These are phyloP conservation scores for Excalfactoria chinensis DNA, from an alignment of 2,113 vertebrate species.

Conservation along the genomic window DNA sequence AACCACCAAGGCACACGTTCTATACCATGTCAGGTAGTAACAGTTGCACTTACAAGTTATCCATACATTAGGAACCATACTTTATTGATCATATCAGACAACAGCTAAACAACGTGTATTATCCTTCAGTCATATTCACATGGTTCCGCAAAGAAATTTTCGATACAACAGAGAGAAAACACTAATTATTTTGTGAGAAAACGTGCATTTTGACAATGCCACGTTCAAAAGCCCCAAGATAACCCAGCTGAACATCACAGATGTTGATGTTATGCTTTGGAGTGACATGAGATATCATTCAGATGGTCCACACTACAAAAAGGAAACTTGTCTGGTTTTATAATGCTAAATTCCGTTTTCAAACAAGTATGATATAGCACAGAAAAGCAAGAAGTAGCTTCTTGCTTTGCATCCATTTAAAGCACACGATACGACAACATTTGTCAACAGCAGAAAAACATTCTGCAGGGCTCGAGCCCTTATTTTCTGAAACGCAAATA, in stretches of 20 bases:
- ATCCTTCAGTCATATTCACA: not conserved
- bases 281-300: not conserved
- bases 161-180: not conserved
- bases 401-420: not conserved
- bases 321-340: not conserved
- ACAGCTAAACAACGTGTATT: rapidly evolving
- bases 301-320: not conserved
- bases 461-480: rapidly evolving
- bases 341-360: not conserved
- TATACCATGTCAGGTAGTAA: rapidly evolving
- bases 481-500: too few relatives aligned
- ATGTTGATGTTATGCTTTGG: not conserved
- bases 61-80: rapidly evolving
- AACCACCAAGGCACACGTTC: rapidly evolving
- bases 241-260: not conserved
- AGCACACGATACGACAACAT: not conserved
- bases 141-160: not conserved
- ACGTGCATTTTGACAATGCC: not conserved
- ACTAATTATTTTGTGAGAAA: not conserved
- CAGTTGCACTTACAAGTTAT: too few relatives aligned
- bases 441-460: not conserved
- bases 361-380: not conserved
- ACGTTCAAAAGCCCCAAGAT: not conserved
- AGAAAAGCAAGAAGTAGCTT: not conserved
- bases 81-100: not conserved